A percentile compares a stretch with the other conserved stretches of the same genome.
Evolutionary conservation across 2,797 vertebrate species (phyloP).

Genomic region (Xiphophorus birchmanni): DNA sequence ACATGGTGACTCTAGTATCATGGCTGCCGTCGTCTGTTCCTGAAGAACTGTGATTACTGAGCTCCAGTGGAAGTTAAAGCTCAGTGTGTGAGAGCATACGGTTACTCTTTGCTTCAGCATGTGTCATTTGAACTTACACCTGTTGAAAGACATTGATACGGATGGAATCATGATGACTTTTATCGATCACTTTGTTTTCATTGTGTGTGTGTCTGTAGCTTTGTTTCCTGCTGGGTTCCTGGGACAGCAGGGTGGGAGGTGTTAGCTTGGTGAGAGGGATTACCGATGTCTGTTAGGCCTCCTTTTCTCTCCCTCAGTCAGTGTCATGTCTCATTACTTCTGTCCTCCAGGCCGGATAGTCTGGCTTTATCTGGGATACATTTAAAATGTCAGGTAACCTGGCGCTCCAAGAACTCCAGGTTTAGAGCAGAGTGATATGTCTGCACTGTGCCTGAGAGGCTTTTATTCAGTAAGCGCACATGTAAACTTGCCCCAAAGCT

Average conservation of each 20-base stretch:
- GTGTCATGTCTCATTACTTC: constrained; percentile 80
- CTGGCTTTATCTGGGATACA: constrained; percentile 67
- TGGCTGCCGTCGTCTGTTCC: constrained; percentile 48
- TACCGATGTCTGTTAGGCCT: constrained; percentile 72
- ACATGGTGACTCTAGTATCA: constrained; percentile 58
- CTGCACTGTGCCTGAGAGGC: constrained; percentile 52
- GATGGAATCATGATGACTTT: background rate
- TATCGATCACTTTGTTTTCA: constrained; percentile 19
- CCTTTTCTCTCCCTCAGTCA: constrained; percentile 63
- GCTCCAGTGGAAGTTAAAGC: constrained; percentile 35
- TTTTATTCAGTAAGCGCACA: constrained; percentile 62
- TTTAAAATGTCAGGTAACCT: constrained; percentile 70
- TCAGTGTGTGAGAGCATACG: constrained; percentile 21
- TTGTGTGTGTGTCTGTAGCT: constrained; percentile 7
- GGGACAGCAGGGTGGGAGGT: constrained; percentile 60
- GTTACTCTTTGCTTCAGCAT: background rate
- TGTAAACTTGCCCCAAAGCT: constrained; percentile 71
- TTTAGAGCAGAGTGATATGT: constrained; percentile 69
- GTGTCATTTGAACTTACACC: background rate
- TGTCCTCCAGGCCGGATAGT: constrained; percentile 58
- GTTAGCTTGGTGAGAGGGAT: constrained; percentile 75
- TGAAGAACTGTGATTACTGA: constrained; percentile 31
- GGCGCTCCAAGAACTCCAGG: constrained; percentile 53
- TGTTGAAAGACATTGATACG: background rate
- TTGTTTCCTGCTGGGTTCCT: constrained; percentile 46